phyloP scores from a whole-genome alignment of 1,140 invertebrate species.

The Aphaenogaster floridana region DNA sequence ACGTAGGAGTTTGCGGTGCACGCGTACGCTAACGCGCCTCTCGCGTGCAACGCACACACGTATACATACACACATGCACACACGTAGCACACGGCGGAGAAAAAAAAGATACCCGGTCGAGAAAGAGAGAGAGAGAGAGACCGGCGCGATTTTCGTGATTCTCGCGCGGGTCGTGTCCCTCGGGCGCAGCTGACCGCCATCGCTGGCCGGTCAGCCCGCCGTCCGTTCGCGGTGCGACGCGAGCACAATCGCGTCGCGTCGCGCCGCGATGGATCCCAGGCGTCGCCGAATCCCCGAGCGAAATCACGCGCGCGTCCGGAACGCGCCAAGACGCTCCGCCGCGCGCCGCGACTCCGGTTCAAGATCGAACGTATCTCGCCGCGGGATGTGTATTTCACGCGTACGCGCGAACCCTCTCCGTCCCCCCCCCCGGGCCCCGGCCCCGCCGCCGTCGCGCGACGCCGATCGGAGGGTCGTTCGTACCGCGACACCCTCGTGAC shows the following conservation, averaged over 20 bases:
- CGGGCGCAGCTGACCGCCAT: slow-evolving; percentile 25
- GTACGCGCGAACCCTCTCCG: neutral
- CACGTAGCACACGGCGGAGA: slow-evolving; percentile 7
- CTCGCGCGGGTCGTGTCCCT: neutral
- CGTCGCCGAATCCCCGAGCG: slow-evolving; percentile 41
- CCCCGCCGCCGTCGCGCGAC: neutral
- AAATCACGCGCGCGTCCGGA: neutral
- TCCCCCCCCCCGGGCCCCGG: neutral
- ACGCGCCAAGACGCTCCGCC: neutral
- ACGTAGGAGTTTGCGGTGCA: neutral
- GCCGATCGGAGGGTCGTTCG: neutral
- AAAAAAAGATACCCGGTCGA: slow-evolving; percentile 20
- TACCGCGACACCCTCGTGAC: neutral
- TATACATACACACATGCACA: neutral
- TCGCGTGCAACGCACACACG: neutral
- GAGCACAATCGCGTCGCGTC: neutral
- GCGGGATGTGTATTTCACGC: no score
- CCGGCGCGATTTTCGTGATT: neutral
- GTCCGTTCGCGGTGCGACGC: slow-evolving; percentile 4
- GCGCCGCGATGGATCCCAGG: neutral
- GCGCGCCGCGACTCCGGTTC: neutral
- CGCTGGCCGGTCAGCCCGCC: neutral
- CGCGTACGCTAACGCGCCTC: slow-evolving; percentile 1
- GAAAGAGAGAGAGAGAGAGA: neutral
- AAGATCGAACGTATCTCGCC: neutral